Evolutionary conservation across 2,113 vertebrate genomes (phyloP), one percentile per base, ranked within the genome.

Genomic region (Cyrtonyx montezumae): DNA sequence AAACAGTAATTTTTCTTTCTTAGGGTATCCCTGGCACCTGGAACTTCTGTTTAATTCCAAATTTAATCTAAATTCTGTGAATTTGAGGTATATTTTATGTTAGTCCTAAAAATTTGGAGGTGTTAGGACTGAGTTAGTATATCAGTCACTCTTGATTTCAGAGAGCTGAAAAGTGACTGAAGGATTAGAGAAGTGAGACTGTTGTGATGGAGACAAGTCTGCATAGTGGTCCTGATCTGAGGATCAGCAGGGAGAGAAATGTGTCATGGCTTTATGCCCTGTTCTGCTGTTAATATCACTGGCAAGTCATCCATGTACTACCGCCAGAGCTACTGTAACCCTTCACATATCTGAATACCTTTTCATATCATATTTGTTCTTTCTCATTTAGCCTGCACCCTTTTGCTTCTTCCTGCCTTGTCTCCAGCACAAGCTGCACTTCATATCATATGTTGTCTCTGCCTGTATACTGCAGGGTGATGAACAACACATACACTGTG

Each of bases 131-230:
- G 8, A 51, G 13, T 4, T 36, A 11, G 4, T 16, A 42, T 13
- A 23, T 79, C 30, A 45, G 23, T 45, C 42, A 37, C 11, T 76
- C 4, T 19, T 36, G 36, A 40, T 9, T 83, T 77, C 73, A 32
- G 49, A 61, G 25, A n/a, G 2, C 2, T 18, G 55, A 75, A 68
- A 4, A 65, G 43, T 4, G 5, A 46, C 8, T 11, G 9, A 82
- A 79, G 13, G 45, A 12, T 51, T 37, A 68, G 53, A 85, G 70
- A 63, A 79, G 22, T 8, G 19, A 0, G 0, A 11, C 22, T 84
- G 9, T 7, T 7, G 3, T 40, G 5, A 6, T 83, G 34, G 14
- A 34, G 6, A 68, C 0, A 0, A 1, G 11, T 53, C n/a, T 48
- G 22, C 4, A 40, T 48, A 77, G 16, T 10, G 2, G 25, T 21